phyloP scores from a whole-genome alignment of 2,888 invertebrate species.

The Phalera bucephala region DNA sequence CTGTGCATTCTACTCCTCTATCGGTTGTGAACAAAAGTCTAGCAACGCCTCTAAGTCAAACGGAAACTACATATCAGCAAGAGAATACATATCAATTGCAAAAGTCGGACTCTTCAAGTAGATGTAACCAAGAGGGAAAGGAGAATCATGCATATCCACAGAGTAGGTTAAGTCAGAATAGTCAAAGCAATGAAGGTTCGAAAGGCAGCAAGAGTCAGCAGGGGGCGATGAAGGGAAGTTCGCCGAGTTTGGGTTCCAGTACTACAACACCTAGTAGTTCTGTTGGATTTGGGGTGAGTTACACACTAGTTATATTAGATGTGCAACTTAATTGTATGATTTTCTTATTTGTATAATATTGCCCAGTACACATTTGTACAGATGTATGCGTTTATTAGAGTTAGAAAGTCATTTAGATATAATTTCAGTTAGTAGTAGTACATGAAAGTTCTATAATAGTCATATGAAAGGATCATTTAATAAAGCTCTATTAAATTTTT shows the following conservation, averaged over 20 bases:
- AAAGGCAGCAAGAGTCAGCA: conserved; percentile 60
- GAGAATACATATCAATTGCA: conserved; percentile 80
- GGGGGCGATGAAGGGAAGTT: conserved; percentile 60
- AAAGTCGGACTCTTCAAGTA: conserved; percentile 77
- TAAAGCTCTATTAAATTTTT: too few relatives aligned
- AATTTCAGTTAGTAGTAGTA: too few relatives aligned
- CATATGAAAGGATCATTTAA: too few relatives aligned
- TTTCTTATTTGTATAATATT: background rate
- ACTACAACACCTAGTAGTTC: conserved; percentile 63
- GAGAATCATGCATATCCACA: conserved; percentile 82
- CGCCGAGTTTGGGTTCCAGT: conserved; percentile 66
- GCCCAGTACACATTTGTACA: background rate
- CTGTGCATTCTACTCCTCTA: conserved; percentile 79
- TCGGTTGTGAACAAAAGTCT: conserved; percentile 85
- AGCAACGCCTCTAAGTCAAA: conserved; percentile 85
- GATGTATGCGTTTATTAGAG: too few relatives aligned
- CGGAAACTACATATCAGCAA: conserved; percentile 79
- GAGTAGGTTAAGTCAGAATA: conserved; percentile 73
- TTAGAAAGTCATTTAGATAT: too few relatives aligned
- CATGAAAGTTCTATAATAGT: too few relatives aligned
- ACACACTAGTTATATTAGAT: background rate
- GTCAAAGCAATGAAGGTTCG: conserved; percentile 63
- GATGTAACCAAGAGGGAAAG: conserved; percentile 80
- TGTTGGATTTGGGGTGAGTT: conserved; percentile 76
- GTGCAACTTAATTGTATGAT: background rate